A percentile compares a stretch with the other conserved stretches of the same genome.
Evolutionary conservation across 1,140 invertebrate species (phyloP).

Genomic region (Procambarus virginalis): DNA sequence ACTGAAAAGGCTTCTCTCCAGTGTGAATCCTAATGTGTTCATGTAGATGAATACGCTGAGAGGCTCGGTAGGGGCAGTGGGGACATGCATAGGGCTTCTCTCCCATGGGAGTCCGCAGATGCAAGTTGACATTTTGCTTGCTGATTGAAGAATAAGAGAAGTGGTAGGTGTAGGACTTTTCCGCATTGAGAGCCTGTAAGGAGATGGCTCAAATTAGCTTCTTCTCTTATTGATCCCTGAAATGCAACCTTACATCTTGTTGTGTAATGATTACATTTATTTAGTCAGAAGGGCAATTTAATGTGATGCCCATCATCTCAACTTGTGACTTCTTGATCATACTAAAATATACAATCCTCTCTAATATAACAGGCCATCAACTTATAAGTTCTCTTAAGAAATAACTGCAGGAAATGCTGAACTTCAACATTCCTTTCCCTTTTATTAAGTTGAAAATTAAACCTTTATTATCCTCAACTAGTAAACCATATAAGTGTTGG

Average conservation of each 20-base stretch:
- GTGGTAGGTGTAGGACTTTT: conserved; percentile 47
- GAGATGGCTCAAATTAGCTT: conserved; percentile 54
- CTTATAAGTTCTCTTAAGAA: neutral
- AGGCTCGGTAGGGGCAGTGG: conserved; percentile 62
- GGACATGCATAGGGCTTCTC: conserved; percentile 55
- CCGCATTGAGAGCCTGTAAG: conserved; percentile 53
- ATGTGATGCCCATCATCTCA: neutral
- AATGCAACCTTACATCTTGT: conserved; percentile 13
- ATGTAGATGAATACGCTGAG: conserved; percentile 52
- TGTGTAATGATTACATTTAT: neutral
- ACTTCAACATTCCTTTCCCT: neutral
- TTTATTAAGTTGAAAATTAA: neutral
- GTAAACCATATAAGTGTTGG: too few relatives aligned
- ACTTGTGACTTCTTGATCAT: neutral
- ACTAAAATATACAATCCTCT: neutral
- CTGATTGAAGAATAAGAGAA: conserved; percentile 26
- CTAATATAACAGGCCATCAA: neutral
- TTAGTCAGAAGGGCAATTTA: neutral
- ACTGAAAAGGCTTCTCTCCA: conserved; percentile 53
- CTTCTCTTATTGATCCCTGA: conserved; percentile 6
- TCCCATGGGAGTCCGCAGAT: conserved; percentile 15
- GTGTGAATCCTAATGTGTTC: conserved; percentile 55
- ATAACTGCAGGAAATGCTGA: neutral
- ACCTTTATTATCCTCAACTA: neutral
- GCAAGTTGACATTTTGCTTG: conserved; percentile 35